Conservation (phyloP, 2,888 invertebrate genomes). For the Enchytraeus crypticus region DNA sequence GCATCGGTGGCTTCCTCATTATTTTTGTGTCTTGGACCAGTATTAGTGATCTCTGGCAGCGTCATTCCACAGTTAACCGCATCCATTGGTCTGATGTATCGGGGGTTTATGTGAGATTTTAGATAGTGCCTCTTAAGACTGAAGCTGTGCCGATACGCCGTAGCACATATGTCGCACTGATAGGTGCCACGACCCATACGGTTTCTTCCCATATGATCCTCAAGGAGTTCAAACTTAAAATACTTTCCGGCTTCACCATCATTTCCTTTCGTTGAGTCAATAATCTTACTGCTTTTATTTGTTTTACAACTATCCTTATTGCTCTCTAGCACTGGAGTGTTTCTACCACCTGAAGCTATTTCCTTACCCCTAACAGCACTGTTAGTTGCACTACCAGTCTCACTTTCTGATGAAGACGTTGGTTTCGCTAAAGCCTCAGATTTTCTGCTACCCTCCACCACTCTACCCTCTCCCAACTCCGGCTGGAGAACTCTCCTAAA, state of each 20-base stretch:
- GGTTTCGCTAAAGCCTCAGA: no score
- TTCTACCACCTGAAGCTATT: no score
- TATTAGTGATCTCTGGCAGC: not conserved
- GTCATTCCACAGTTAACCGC: constrained; percentile 46
- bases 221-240: constrained; percentile 24
- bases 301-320: no score
- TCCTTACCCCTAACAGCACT: no score
- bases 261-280: no score
- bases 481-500: no score
- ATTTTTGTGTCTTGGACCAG: not conserved
- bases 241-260: not conserved
- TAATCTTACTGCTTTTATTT: not conserved
- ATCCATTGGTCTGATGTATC: constrained; percentile 48
- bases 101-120: constrained; percentile 51
- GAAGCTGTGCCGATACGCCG: constrained; percentile 50
- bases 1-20: not conserved
- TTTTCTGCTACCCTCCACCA: no score
- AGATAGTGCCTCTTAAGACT: constrained; percentile 53
- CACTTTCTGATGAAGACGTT: no score
- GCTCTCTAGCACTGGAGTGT: no score
- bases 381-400: no score
- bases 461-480: no score
- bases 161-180: constrained; percentile 53
- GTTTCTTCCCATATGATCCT: constrained; percentile 15
- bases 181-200: constrained; percentile 46